These are phyloP conservation scores for Cyclargus thomasi DNA, from an alignment of 1,140 invertebrate genomes.

Conservation along the genomic window DNA sequence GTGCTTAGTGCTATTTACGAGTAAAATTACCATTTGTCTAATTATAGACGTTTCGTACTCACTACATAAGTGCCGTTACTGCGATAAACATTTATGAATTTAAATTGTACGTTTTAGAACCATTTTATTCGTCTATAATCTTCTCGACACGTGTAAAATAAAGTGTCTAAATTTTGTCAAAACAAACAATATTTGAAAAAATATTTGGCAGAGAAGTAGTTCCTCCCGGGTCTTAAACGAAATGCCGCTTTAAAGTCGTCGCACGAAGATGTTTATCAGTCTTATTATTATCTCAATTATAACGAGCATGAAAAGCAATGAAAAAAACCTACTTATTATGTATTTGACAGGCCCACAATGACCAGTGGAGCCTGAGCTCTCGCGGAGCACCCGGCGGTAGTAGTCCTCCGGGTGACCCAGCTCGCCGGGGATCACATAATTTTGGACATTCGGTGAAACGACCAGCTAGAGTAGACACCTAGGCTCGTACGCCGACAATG, in stretches of 20 bases:
- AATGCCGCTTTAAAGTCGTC: neutral
- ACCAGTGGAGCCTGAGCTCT: conserved; percentile 33
- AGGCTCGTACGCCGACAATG: conserved; percentile 14
- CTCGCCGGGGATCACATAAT: conserved; percentile 36
- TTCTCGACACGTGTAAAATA: neutral
- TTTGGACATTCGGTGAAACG: conserved; percentile 27
- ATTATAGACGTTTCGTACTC: neutral
- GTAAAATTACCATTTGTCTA: neutral
- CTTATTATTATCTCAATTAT: conserved; percentile 2
- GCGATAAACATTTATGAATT: neutral
- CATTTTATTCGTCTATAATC: neutral
- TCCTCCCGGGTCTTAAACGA: neutral
- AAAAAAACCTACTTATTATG: conserved; percentile 59
- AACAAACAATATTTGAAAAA: neutral
- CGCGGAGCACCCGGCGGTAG: conserved; percentile 26
- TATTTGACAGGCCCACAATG: conserved; percentile 56
- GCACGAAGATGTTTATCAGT: neutral
- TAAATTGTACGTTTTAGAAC: neutral
- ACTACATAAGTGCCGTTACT: neutral
- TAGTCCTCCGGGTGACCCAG: conserved; percentile 21
- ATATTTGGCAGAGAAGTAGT: neutral
- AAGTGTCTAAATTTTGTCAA: neutral
- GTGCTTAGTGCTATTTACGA: neutral
- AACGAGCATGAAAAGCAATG: conserved; percentile 31
- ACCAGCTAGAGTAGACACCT: conserved; percentile 4